Conservation (phyloP, 1,140 invertebrate genomes). For the Panulirus ornatus region DNA sequence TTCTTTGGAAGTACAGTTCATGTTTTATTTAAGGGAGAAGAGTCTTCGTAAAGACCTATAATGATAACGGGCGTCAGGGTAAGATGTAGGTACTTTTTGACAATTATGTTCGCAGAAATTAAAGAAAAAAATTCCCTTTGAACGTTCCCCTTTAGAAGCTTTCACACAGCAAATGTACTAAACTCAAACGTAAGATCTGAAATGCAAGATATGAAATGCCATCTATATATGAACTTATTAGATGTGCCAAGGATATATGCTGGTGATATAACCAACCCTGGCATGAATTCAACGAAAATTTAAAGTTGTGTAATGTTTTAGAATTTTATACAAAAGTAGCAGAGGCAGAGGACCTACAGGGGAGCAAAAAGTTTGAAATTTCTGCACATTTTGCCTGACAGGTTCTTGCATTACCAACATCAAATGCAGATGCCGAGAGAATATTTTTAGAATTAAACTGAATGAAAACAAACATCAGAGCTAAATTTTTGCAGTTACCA, state of each 20-base stretch:
- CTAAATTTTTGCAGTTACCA: constrained; percentile 2
- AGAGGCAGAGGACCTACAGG: background rate
- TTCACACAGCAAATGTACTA: background rate
- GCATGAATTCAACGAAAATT: background rate
- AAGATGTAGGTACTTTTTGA: constrained; percentile 18
- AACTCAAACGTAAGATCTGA: background rate
- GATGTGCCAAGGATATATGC: background rate
- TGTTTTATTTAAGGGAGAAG: background rate
- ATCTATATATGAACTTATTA: background rate
- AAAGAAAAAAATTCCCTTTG: constrained; percentile 28
- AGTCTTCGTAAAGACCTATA: background rate
- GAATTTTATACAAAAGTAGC: background rate
- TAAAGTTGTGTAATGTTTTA: too few relatives aligned
- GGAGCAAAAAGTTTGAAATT: background rate
- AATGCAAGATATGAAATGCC: background rate
- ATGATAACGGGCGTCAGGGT: background rate
- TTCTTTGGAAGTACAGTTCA: background rate
- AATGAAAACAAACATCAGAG: constrained; percentile 39
- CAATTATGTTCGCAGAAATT: constrained; percentile 1
- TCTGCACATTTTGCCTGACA: background rate
- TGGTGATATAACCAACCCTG: too few relatives aligned
- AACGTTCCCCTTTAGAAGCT: background rate
- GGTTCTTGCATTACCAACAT: constrained; percentile 29
- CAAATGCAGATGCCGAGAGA: constrained; percentile 31
- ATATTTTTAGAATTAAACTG: constrained; percentile 24